phyloP scores from a whole-genome alignment of 2,888 invertebrate species.

The Clitarchus hookeri region DNA sequence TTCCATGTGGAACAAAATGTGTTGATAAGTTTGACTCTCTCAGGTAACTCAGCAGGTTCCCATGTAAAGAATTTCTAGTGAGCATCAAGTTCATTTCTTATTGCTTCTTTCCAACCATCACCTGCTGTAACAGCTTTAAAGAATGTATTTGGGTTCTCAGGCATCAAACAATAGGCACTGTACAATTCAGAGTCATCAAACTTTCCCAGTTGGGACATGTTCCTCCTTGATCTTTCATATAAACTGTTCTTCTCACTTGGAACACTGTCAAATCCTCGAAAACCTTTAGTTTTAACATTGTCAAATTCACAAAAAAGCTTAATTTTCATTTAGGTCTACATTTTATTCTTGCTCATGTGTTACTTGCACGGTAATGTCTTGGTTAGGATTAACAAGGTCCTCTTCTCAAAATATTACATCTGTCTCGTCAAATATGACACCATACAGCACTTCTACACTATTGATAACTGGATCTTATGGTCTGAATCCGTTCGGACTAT shows the following conservation, averaged over 20 bases:
- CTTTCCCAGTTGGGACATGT: too few relatives aligned
- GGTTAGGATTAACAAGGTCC: background rate
- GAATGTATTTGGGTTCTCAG: background rate
- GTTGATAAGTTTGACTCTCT: too few relatives aligned
- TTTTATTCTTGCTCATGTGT: background rate
- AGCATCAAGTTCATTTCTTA: too few relatives aligned
- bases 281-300: background rate
- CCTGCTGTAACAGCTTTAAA: too few relatives aligned
- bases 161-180: background rate
- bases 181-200: background rate
- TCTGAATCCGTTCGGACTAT: background rate
- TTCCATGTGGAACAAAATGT: too few relatives aligned
- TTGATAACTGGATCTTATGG: background rate
- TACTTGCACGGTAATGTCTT: background rate
- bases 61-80: too few relatives aligned
- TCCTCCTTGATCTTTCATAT: background rate
- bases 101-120: too few relatives aligned
- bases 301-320: too few relatives aligned
- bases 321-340: background rate
- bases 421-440: conserved; percentile 11
- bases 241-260: background rate
- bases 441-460: background rate
- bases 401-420: background rate
- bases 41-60: too few relatives aligned
- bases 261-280: background rate